A percentile compares a stretch with the other conserved stretches of the same genome.
Conservation (phyloP, 2,888 invertebrate species). For the Ctena decussata region DNA sequence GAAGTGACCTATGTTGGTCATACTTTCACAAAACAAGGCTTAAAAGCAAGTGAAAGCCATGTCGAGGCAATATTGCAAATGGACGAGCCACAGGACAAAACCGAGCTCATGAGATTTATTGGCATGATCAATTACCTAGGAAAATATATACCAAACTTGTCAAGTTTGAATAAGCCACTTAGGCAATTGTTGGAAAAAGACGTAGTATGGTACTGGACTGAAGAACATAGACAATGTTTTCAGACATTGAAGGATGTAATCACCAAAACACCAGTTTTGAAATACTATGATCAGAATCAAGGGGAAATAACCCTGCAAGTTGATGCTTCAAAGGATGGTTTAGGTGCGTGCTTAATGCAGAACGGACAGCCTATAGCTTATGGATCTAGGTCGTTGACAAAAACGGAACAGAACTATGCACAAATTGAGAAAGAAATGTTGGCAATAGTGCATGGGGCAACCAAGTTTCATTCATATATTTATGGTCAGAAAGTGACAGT, state of each 20-base stretch:
- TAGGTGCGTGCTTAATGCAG: slow-evolving; percentile 65
- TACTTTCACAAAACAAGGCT: slow-evolving; percentile 36
- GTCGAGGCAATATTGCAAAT: slow-evolving; percentile 51
- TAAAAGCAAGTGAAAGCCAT: slow-evolving; percentile 48
- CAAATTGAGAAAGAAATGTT: slow-evolving; percentile 73
- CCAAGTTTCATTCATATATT: slow-evolving; percentile 62
- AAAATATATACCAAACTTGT: slow-evolving; percentile 58
- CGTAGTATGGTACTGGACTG: slow-evolving; percentile 41
- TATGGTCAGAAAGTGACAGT: slow-evolving; percentile 57
- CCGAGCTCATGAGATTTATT: slow-evolving; percentile 48
- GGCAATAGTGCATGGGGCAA: slow-evolving; percentile 56
- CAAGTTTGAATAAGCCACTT: slow-evolving; percentile 36
- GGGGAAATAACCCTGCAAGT: neutral
- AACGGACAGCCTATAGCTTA: slow-evolving; percentile 61
- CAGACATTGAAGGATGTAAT: slow-evolving; percentile 25
- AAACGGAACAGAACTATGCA: slow-evolving; percentile 62
- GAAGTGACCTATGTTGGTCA: slow-evolving; percentile 62
- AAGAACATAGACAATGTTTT: slow-evolving; percentile 26
- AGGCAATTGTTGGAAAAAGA: slow-evolving; percentile 30
- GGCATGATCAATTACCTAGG: slow-evolving; percentile 70
- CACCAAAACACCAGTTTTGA: slow-evolving; percentile 34
- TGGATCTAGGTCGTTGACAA: slow-evolving; percentile 57
- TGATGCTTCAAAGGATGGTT: slow-evolving; percentile 49
- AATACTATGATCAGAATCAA: slow-evolving; percentile 38
- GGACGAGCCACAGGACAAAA: slow-evolving; percentile 48